phyloP scores from a whole-genome alignment of 2,797 vertebrate genomes.

The Sparus aurata region DNA sequence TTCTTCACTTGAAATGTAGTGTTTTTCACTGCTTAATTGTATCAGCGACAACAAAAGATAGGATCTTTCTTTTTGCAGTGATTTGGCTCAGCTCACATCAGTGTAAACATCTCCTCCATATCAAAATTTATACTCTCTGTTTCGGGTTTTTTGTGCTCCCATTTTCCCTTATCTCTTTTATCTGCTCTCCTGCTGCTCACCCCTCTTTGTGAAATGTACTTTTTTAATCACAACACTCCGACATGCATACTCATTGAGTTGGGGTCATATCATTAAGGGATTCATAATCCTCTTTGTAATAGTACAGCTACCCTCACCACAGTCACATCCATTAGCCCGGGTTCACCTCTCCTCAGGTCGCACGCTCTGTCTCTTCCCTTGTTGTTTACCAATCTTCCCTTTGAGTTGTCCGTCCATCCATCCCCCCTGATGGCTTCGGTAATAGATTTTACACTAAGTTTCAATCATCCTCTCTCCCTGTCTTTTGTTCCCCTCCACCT shows the following conservation, averaged over 20 bases:
- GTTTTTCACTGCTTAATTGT: slow-evolving; percentile 8
- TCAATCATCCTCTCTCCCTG: slow-evolving; percentile 55
- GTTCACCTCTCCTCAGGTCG: slow-evolving; percentile 44
- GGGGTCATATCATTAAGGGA: slow-evolving; percentile 28
- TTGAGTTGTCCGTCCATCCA: slow-evolving; percentile 54
- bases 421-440: slow-evolving; percentile 66
- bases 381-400: slow-evolving; percentile 68
- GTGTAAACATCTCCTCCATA: slow-evolving; percentile 29
- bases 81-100: slow-evolving; percentile 33
- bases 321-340: slow-evolving; percentile 52
- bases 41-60: slow-evolving; percentile 20
- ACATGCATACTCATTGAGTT: neutral
- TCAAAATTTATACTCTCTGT: slow-evolving; percentile 19
- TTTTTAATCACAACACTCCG: slow-evolving; percentile 44
- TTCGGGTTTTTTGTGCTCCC: neutral
- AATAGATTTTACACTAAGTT: slow-evolving; percentile 59
- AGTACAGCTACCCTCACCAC: slow-evolving; percentile 52
- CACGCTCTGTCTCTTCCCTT: slow-evolving; percentile 31
- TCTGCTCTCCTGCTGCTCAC: slow-evolving; percentile 13
- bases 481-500: slow-evolving; percentile 50
- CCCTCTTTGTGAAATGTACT: slow-evolving; percentile 23
- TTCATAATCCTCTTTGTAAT: slow-evolving; percentile 68
- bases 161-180: slow-evolving; percentile 22
- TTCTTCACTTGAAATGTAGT: neutral
- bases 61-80: slow-evolving; percentile 31